Conservation (phyloP, 2,888 invertebrate genomes). For the Philonicus albiceps region DNA sequence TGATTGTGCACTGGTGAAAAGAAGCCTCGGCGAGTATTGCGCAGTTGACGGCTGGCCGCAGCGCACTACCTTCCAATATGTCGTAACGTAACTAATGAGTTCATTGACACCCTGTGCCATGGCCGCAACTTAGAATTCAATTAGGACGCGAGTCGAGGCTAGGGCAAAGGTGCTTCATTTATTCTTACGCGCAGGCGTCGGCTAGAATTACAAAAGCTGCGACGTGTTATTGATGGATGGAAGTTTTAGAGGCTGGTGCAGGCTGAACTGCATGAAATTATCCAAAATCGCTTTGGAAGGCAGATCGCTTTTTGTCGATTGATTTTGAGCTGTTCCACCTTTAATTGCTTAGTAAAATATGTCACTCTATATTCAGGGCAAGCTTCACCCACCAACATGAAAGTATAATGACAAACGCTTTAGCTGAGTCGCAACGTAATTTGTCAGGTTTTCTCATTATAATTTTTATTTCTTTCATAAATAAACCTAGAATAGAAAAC, state of each 20-base stretch:
- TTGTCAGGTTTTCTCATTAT: background rate
- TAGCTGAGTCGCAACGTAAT: background rate
- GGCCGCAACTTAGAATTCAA: background rate
- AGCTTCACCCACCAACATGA: background rate
- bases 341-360: background rate
- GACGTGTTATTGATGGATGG: background rate
- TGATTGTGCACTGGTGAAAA: slow-evolving; percentile 4
- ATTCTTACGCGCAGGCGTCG: background rate
- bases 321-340: background rate
- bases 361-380: background rate
- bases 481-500: background rate
- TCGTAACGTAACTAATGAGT: background rate
- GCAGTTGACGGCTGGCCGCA: background rate
- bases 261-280: background rate
- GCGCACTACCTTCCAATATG: background rate
- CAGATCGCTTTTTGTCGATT: background rate
- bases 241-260: background rate
- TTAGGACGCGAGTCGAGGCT: background rate
- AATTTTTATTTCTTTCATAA: background rate
- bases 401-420: background rate
- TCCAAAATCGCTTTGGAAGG: background rate
- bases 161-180: slow-evolving; percentile 1
- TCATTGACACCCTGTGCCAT: background rate
- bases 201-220: background rate
- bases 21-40: background rate